phyloP scores from a whole-genome alignment of 2,888 invertebrate species.

The Synanthedon myopaeformis region DNA sequence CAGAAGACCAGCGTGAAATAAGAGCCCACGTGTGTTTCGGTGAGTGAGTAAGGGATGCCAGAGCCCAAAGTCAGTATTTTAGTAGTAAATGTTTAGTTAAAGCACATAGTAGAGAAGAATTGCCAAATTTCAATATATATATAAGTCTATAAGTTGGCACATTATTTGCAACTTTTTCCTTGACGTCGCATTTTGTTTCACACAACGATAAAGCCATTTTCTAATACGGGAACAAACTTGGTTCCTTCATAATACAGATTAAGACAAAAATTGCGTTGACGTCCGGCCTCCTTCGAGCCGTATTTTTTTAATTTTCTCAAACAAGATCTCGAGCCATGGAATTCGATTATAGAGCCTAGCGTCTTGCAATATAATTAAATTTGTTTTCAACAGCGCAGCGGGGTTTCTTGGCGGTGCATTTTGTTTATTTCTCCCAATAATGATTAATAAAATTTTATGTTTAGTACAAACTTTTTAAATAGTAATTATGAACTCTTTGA shows the following conservation, averaged over 20 bases:
- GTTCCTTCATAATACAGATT: slow-evolving; percentile 59
- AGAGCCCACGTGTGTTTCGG: too few species aligned
- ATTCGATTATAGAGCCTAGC: slow-evolving; percentile 54
- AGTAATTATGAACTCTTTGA: too few species aligned
- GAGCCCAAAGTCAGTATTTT: too few species aligned
- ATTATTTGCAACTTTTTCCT: too few species aligned
- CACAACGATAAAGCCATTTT: too few species aligned
- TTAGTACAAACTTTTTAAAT: not conserved
- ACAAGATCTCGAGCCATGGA: slow-evolving; percentile 39
- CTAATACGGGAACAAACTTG: slow-evolving; percentile 17
- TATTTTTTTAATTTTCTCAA: slow-evolving; percentile 67
- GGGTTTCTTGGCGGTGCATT: slow-evolving; percentile 19
- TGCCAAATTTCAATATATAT: too few species aligned
- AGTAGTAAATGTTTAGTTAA: too few species aligned
- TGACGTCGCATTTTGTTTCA: too few species aligned
- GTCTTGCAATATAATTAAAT: slow-evolving; percentile 47
- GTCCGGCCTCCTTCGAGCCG: slow-evolving; percentile 35
- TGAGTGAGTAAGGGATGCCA: too few species aligned
- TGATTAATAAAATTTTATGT: not conserved
- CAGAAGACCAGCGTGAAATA: too few species aligned
- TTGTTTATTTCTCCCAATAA: slow-evolving; percentile 18
- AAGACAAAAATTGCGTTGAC: slow-evolving; percentile 63
- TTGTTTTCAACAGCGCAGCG: slow-evolving; percentile 32
- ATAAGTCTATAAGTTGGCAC: too few species aligned
- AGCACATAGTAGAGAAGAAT: too few species aligned